These are phyloP conservation scores for Mythimna vitellina DNA, from an alignment of 2,888 invertebrate genomes.

Conservation along the genomic window DNA sequence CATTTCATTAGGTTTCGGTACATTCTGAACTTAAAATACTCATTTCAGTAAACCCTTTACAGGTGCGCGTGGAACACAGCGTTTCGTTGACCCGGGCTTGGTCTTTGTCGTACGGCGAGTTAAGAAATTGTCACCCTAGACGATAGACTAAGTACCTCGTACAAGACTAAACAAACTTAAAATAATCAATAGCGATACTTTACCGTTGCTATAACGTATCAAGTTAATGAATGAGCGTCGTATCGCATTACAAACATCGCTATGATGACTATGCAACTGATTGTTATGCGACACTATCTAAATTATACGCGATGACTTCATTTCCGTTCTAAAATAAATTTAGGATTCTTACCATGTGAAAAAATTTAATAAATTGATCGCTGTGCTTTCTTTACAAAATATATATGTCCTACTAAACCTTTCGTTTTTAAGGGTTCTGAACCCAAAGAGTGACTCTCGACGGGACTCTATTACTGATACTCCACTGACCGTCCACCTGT, in stretches of 20 bases:
- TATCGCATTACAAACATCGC: conserved; percentile 10
- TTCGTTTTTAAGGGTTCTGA: too few species aligned
- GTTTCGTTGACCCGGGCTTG: too few species aligned
- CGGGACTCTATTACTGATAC: too few species aligned
- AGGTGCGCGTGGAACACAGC: too few species aligned
- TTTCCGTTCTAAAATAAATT: conserved; percentile 4
- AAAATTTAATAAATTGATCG: not conserved
- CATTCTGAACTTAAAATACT: too few species aligned
- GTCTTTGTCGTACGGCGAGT: too few species aligned
- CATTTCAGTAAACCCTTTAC: too few species aligned
- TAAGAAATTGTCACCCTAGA: not conserved
- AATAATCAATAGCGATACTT: not conserved
- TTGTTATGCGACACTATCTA: conserved; percentile 15
- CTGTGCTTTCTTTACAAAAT: too few species aligned
- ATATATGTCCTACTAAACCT: too few species aligned
- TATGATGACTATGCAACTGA: not conserved
- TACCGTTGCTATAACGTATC: not conserved
- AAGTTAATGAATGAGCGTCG: conserved; percentile 8
- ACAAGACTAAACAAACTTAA: conserved; percentile 6
- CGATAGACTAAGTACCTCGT: not conserved
- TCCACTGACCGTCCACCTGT: too few species aligned
- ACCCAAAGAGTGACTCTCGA: too few species aligned
- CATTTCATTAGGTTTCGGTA: too few species aligned
- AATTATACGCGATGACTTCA: not conserved
- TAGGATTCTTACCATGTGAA: not conserved